phyloP scores from a whole-genome alignment of 2,113 vertebrate genomes.

The Rhinoptilus africanus region DNA sequence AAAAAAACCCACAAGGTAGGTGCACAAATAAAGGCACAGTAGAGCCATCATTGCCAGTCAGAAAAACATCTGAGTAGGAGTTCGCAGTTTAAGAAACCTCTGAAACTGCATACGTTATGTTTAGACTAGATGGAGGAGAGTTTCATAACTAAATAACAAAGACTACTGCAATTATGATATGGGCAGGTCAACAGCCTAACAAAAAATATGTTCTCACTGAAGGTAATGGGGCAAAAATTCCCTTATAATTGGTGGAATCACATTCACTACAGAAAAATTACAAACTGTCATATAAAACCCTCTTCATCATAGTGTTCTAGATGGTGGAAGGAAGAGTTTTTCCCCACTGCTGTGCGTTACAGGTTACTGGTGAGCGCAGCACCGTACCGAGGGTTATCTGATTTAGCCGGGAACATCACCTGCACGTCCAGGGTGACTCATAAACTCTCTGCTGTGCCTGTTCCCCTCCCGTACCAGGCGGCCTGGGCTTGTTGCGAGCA shows the following conservation, averaged over 20 bases:
- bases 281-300: background rate
- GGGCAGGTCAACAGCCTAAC: constrained; percentile 5
- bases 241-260: background rate
- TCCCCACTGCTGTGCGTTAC: background rate
- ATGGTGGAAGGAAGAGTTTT: background rate
- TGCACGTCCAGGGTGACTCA: constrained; percentile 3
- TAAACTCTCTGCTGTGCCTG: background rate
- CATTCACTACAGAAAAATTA: background rate
- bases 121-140: constrained; percentile 43
- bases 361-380: background rate
- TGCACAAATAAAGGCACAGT: constrained; percentile 27
- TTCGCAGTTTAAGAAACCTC: constrained; percentile 54
- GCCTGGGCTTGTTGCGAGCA: background rate
- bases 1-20: background rate
- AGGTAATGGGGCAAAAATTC: background rate
- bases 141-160: constrained; percentile 51
- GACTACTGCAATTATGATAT: constrained; percentile 23
- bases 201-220: background rate
- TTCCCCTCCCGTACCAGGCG: background rate
- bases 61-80: constrained; percentile 60
- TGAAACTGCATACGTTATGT: constrained; percentile 64
- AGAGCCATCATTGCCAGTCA: constrained; percentile 39
- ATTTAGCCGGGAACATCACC: background rate
- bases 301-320: background rate
- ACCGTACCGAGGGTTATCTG: background rate